A percentile compares a stretch with the other conserved stretches of the same genome.
Conservation (phyloP, 1,140 invertebrate species). For the Eueides isabella region DNA sequence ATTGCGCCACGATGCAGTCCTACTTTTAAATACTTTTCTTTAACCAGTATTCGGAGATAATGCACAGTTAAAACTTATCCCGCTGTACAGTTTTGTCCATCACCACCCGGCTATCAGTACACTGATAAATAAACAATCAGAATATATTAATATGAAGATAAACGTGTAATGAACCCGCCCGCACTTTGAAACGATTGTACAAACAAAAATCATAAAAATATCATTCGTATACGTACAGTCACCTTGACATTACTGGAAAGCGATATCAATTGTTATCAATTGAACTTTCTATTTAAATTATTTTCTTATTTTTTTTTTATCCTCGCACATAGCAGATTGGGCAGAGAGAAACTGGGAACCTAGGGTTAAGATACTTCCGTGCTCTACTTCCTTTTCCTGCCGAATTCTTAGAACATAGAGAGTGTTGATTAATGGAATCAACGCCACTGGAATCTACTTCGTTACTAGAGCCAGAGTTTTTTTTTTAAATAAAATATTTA, state of each 20-base stretch:
- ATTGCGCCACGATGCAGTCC: too few relatives aligned
- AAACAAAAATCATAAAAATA: constrained; percentile 20
- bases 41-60: background rate
- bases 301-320: too few relatives aligned
- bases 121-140: constrained; percentile 18
- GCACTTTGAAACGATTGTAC: constrained; percentile 16
- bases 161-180: constrained; percentile 15
- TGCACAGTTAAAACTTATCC: background rate
- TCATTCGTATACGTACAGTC: background rate
- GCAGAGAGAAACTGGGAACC: too few relatives aligned
- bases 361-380: too few relatives aligned
- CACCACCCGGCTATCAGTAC: background rate
- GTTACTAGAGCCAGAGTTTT: too few relatives aligned
- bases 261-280: background rate
- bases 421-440: too few relatives aligned
- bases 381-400: too few relatives aligned
- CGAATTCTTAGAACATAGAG: too few relatives aligned
- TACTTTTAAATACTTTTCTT: background rate
- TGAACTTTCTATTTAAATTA: constrained; percentile 13
- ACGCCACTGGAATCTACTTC: too few relatives aligned
- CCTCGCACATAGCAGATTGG: too few relatives aligned
- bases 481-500: too few relatives aligned
- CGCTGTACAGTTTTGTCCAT: background rate
- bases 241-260: constrained; percentile 13
- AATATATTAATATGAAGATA: constrained; percentile 18